Evolutionary conservation across 2,113 vertebrate genomes (phyloP).

Genomic region (Xiphorhynchus elegans): DNA sequence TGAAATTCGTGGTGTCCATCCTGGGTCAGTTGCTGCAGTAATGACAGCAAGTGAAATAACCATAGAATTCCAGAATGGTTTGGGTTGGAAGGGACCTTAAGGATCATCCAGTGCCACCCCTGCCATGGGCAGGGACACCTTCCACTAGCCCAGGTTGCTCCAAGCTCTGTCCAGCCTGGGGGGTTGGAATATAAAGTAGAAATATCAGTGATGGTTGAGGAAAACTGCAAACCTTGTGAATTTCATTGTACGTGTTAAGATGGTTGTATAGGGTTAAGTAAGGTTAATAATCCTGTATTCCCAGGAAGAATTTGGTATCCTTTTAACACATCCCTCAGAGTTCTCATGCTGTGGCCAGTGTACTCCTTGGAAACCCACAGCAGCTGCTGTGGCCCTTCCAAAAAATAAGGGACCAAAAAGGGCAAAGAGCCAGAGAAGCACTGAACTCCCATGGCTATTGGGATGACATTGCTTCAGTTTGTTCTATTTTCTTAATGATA

Average conservation of each 20-base stretch:
- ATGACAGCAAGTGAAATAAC: neutral
- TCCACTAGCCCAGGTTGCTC: neutral
- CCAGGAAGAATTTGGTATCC: neutral
- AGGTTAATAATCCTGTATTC: neutral
- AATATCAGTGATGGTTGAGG: neutral
- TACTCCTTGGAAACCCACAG: neutral
- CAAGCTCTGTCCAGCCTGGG: neutral
- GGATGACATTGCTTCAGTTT: neutral
- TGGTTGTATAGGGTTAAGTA: neutral
- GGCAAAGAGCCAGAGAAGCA: neutral
- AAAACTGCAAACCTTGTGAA: neutral
- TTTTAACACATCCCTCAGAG: neutral
- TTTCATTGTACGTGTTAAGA: rapidly evolving
- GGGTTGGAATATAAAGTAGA: neutral
- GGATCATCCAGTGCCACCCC: neutral
- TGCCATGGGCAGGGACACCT: neutral
- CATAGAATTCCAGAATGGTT: rapidly evolving
- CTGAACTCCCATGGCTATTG: neutral
- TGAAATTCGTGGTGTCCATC: neutral
- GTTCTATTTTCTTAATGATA: rapidly evolving
- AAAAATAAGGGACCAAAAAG: neutral
- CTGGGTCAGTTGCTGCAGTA: neutral
- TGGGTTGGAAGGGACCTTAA: neutral
- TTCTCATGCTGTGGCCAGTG: neutral
- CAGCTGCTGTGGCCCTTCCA: no score